These are phyloP conservation scores for Dryomyza anilis DNA, from an alignment of 2,888 invertebrate genomes.

Conservation along the genomic window DNA sequence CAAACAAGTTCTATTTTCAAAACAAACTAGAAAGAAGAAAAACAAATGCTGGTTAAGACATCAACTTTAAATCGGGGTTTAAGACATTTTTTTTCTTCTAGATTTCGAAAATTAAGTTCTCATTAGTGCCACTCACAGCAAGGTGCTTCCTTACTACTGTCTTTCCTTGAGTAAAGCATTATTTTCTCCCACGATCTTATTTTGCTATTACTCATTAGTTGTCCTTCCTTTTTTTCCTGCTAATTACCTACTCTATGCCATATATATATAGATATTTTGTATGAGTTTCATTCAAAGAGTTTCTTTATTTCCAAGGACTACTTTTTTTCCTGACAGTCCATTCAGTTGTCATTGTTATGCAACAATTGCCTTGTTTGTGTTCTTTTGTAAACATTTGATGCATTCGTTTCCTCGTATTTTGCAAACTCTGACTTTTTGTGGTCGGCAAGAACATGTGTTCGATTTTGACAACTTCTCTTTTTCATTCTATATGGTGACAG, in stretches of 20 bases:
- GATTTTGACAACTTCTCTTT: not conserved
- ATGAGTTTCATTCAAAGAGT: too few species aligned
- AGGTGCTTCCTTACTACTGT: not conserved
- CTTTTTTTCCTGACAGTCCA: too few species aligned
- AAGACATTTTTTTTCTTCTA: not conserved
- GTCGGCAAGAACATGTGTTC: not conserved
- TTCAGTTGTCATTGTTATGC: slow-evolving; percentile 3
- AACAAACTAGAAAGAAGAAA: too few species aligned
- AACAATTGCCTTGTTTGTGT: not conserved
- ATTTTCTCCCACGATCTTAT: not conserved
- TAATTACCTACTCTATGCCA: too few species aligned
- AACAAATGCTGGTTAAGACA: not conserved
- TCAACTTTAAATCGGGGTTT: too few species aligned
- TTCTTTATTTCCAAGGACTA: too few species aligned
- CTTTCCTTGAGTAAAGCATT: not conserved
- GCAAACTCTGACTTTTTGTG: not conserved
- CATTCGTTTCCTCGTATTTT: not conserved
- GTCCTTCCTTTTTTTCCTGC: too few species aligned
- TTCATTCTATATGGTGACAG: not conserved
- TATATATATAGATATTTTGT: too few species aligned
- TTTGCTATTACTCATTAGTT: not conserved
- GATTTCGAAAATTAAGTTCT: too few species aligned
- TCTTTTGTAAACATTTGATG: not conserved
- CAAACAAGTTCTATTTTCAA: not conserved
- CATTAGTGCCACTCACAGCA: not conserved